Base-by-base conservation (phyloP, 2,888 invertebrate species). In the Mesorhabditis belari region DNA sequence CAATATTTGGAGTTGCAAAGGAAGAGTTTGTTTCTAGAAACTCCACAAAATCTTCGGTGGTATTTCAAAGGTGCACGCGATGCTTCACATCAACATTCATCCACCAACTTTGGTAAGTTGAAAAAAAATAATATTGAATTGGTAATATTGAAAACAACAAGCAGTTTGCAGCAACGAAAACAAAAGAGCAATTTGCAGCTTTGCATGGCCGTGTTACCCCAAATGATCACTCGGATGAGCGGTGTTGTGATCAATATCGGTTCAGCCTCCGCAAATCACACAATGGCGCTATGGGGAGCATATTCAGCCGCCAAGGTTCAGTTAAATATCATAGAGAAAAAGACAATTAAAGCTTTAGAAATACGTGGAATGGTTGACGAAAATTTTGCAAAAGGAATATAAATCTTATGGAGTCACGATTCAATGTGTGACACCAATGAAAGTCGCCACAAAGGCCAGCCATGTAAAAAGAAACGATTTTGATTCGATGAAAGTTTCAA, bases 211-310 rank as follows among this genome's bases (percentile, higher is more conserved):
- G 86, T 92, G 0, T 83, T 96, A 81, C 91, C 93, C 0, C 87
- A 86, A 17, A 92, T 93, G 92, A 87, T 88, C 57, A 87, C 88
- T 69, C 85, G 90, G 52, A 86, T 86, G 53, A 87, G 87, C 70
- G 95, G 95, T 0, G 88, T 92, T 0, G 85, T 96, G 59, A 88
- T 96, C 69, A 96, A 95, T 82, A 83, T 96, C 21, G 88, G 92
- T 0, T 95, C 95, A 0, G 87, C 88, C 0, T 87, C 91, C 0
- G 90, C 89, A 0, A 84, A 87, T 5, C 87, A 89, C 65, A 91
- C 92, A 0, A 87, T 88, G 71, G 58, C 64, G 54, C 63, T 68
- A 24, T 74, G 75, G 77, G 70, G 89, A 9, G 87, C 92, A 0
- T 96, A 96, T 79, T 88, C 90, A 27, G 91, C 91, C 21, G 87